Conservation (phyloP, 92 coral and sea anemone genomes). For the Phenganax stokvisi region DNA sequence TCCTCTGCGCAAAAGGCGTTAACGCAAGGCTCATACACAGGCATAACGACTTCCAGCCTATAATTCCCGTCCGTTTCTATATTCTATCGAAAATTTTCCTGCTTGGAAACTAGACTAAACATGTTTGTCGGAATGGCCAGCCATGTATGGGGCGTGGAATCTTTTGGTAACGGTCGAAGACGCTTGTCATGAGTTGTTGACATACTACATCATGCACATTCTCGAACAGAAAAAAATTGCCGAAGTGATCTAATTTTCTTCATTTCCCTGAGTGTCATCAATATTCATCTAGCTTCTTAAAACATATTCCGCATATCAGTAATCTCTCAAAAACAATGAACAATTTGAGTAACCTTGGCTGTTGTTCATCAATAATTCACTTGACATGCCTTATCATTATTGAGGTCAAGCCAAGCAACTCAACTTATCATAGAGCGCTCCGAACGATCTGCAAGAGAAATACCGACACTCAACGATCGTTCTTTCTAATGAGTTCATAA, state of each 20-base stretch:
- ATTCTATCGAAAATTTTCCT: too few relatives aligned
- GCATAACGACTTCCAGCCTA: too few relatives aligned
- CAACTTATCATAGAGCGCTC: not conserved
- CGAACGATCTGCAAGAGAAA: not conserved
- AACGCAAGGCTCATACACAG: too few relatives aligned
- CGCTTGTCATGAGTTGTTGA: not conserved
- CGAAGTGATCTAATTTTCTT: not conserved
- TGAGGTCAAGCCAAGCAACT: conserved; percentile 9
- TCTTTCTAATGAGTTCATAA: too few relatives aligned
- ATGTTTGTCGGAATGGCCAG: too few relatives aligned
- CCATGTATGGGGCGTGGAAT: too few relatives aligned
- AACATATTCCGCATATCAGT: not conserved
- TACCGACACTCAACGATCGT: conserved; percentile 1
- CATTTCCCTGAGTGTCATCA: not conserved
- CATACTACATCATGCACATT: too few relatives aligned
- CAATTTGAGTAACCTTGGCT: conserved; percentile 12
- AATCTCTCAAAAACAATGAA: not conserved
- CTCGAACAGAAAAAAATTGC: not conserved
- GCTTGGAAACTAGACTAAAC: too few relatives aligned
- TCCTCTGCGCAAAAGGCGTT: too few relatives aligned
- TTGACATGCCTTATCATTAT: not conserved
- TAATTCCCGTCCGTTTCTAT: too few relatives aligned
- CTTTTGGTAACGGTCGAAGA: not conserved
- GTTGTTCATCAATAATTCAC: conserved; percentile 2
- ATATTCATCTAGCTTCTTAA: not conserved